phyloP scores from a whole-genome alignment of 2,888 invertebrate species.

The Ptychoptera contaminata region DNA sequence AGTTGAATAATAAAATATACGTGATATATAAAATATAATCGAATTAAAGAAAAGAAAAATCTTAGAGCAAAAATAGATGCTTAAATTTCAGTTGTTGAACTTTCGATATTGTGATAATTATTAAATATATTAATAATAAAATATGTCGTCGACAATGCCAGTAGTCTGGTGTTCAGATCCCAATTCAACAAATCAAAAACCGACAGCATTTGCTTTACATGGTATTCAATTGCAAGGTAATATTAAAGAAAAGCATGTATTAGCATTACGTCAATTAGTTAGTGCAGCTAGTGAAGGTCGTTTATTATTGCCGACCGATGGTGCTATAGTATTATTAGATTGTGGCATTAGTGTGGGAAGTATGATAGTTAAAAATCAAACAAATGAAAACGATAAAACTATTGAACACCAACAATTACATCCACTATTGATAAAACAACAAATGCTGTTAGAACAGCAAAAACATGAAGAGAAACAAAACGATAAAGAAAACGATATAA shows the following conservation, averaged over 20 bases:
- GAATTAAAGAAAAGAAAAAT: neutral
- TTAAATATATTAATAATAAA: slow-evolving; percentile 10
- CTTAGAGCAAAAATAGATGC: neutral
- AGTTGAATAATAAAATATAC: too few relatives aligned
- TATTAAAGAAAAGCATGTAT: slow-evolving; percentile 30
- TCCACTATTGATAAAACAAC: too few relatives aligned
- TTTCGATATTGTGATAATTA: slow-evolving; percentile 2
- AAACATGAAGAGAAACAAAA: too few relatives aligned
- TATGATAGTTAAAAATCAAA: slow-evolving; percentile 20
- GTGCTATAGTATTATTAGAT: slow-evolving; percentile 29
- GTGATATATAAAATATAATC: neutral
- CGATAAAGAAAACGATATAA: too few relatives aligned
- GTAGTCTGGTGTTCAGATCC: slow-evolving; percentile 33
- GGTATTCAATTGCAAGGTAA: slow-evolving; percentile 32
- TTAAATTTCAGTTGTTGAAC: neutral
- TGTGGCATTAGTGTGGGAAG: slow-evolving; percentile 30
- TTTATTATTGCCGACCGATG: slow-evolving; percentile 30
- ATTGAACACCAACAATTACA: too few relatives aligned
- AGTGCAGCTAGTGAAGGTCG: slow-evolving; percentile 32
- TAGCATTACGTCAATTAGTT: slow-evolving; percentile 27
- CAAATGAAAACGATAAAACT: too few relatives aligned
- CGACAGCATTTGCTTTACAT: slow-evolving; percentile 30
- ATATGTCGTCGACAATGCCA: slow-evolving; percentile 31
- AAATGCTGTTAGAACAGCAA: too few relatives aligned
- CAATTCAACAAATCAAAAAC: slow-evolving; percentile 30